A percentile compares a stretch with the other conserved stretches of the same genome.
phyloP scores from a whole-genome alignment of 1,140 invertebrate species.

The Pseudomyrmex cubaensis region DNA sequence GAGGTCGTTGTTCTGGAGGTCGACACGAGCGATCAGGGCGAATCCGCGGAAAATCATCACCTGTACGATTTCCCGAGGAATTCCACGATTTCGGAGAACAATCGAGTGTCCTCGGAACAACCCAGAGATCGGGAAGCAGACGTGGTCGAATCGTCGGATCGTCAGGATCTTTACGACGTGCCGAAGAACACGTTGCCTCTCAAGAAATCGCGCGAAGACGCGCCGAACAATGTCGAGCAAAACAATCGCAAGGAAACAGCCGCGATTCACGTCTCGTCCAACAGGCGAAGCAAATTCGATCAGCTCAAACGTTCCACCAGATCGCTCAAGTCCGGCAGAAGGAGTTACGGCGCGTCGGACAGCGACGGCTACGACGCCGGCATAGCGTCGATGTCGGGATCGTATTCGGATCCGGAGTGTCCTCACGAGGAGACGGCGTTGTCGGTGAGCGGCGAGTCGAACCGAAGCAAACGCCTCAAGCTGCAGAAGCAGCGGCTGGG shows the following conservation, averaged over 20 bases:
- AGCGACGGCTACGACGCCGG: conserved; percentile 52
- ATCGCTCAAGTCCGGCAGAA: conserved; percentile 61
- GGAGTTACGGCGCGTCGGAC: conserved; percentile 54
- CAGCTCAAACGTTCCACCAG: conserved; percentile 45
- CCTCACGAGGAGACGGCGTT: conserved; percentile 52
- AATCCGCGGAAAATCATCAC: conserved; percentile 3
- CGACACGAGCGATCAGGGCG: conserved; percentile 30
- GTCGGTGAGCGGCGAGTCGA: conserved; percentile 36
- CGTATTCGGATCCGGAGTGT: conserved; percentile 74
- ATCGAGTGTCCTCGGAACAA: neutral
- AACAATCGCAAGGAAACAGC: neutral
- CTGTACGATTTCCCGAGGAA: conserved; percentile 49
- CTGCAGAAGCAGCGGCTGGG: conserved; percentile 83
- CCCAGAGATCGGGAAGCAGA: neutral
- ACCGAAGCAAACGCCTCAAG: conserved; percentile 64
- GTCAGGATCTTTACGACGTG: conserved; percentile 34
- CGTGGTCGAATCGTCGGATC: neutral
- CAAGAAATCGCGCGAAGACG: conserved; percentile 11
- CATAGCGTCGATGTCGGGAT: conserved; percentile 63
- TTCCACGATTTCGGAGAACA: neutral
- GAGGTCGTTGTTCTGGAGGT: conserved; percentile 33
- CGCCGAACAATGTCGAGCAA: neutral
- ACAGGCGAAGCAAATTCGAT: neutral
- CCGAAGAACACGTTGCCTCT: conserved; percentile 3
- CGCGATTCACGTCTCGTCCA: neutral